These are phyloP conservation scores for Listronotus oregonensis DNA, from an alignment of 1,140 invertebrate genomes.

Conservation along the genomic window DNA sequence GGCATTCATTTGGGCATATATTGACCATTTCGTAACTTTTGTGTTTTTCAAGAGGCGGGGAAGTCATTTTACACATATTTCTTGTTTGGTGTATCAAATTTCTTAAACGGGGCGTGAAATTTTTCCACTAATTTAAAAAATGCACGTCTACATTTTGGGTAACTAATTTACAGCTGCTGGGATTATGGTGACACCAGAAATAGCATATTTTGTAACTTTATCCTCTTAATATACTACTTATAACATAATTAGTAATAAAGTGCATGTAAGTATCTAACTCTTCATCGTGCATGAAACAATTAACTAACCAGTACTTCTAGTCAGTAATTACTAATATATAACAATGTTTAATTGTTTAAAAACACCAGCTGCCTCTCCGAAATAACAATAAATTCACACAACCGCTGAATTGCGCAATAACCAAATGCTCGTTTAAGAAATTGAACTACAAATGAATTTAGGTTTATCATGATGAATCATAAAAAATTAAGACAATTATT, in stretches of 20 bases:
- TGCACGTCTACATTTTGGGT: constrained; percentile 23
- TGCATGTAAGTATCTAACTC: no score
- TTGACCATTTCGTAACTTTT: constrained; percentile 38
- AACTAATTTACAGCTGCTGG: constrained; percentile 16
- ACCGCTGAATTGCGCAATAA: constrained; percentile 49
- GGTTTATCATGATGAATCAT: constrained; percentile 28
- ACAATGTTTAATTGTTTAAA: constrained; percentile 55
- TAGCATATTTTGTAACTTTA: no score
- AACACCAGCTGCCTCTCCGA: constrained; percentile 53
- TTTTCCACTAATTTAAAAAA: constrained; percentile 24
- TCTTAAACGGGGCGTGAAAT: constrained; percentile 34
- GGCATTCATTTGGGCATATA: constrained; percentile 37
- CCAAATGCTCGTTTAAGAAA: constrained; percentile 34
- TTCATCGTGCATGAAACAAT: no score
- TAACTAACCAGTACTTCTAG: constrained; percentile 43
- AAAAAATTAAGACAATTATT: constrained; percentile 20
- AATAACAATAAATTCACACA: constrained; percentile 51
- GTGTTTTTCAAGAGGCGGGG: constrained; percentile 43
- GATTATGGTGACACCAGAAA: neutral
- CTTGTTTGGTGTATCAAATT: constrained; percentile 23
- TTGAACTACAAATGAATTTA: constrained; percentile 30
- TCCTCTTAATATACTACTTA: no score
- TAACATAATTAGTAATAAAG: no score
- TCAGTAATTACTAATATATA: constrained; percentile 52
- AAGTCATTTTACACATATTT: constrained; percentile 40